Conservation (phyloP, 1,140 invertebrate genomes). For the Aphis gossypii region DNA sequence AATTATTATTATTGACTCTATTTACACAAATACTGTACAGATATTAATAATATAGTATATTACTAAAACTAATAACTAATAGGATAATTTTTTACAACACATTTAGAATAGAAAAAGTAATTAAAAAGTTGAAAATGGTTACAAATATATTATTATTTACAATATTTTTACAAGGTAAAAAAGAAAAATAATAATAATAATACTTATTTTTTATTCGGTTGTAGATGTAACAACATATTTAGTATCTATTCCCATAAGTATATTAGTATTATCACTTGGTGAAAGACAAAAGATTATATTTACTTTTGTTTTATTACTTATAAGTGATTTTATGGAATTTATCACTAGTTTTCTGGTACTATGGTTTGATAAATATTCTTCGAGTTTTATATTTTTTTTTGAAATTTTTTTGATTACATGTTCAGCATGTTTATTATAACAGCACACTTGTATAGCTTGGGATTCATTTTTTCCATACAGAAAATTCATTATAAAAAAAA, state of each 20-base stretch:
- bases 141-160: no score
- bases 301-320: conserved; percentile 6
- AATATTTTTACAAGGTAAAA: not conserved
- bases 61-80: no score
- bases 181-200: no score
- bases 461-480: not conserved
- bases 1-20: no score
- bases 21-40: no score
- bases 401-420: not conserved
- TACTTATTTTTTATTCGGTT: not conserved
- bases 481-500: conserved; percentile 44
- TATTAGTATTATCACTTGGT: not conserved
- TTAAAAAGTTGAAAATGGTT: not conserved
- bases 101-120: no score
- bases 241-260: not conserved
- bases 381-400: not conserved
- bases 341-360: not conserved
- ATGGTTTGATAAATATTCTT: conserved; percentile 4
- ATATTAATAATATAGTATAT: not conserved
- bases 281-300: not conserved
- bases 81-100: no score
- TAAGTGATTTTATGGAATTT: not conserved
- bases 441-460: not conserved
- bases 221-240: not conserved
- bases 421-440: not conserved